Evolutionary conservation across 2,113 vertebrate genomes (phyloP).

Genomic region (Boulengeromyrus knoepffleri): DNA sequence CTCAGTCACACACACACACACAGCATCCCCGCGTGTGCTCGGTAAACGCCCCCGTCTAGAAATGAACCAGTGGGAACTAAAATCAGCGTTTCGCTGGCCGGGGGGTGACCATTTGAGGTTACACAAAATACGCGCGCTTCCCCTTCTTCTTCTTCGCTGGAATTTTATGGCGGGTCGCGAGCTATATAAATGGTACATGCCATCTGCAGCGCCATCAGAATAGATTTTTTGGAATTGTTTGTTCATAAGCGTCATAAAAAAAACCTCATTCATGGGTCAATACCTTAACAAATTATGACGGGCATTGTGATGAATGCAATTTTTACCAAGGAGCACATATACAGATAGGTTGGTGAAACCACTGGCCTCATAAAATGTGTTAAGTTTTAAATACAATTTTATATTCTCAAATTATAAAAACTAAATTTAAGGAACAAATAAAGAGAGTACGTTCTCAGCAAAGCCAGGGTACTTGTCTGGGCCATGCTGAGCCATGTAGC

Average conservation of each 20-base stretch:
- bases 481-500: neutral
- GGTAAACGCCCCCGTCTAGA: slow-evolving; percentile 41
- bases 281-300: neutral
- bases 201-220: neutral
- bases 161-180: neutral
- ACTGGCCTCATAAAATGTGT: neutral
- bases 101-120: neutral
- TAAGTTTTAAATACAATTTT: neutral
- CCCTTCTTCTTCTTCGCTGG: neutral
- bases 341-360: neutral
- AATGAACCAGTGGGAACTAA: slow-evolving; percentile 35
- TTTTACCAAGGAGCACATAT: neutral
- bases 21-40: slow-evolving; percentile 48
- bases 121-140: slow-evolving; percentile 4
- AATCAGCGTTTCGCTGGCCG: neutral
- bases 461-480: neutral
- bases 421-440: neutral
- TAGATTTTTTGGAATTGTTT: neutral
- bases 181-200: neutral
- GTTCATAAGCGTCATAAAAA: neutral
- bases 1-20: slow-evolving; percentile 56
- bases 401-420: neutral
- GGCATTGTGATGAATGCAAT: neutral
- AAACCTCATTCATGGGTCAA: neutral
- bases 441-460: neutral